phyloP scores from a whole-genome alignment of 2,113 vertebrate species.

The Chrysochloris asiatica region DNA sequence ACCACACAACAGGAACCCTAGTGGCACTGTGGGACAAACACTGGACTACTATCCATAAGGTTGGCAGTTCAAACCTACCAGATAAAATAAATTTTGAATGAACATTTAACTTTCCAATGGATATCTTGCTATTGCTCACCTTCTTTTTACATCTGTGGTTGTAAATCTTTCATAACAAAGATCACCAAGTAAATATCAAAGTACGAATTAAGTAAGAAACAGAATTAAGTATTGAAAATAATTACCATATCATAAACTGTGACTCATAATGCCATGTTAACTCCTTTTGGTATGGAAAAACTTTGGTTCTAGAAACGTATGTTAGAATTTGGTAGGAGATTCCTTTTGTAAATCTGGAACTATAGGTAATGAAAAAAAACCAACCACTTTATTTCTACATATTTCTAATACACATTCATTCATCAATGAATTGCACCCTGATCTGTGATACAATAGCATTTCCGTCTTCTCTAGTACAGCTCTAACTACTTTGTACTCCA shows the following conservation, averaged over 20 bases:
- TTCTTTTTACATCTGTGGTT: not conserved
- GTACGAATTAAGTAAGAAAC: not conserved
- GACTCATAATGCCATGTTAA: not conserved
- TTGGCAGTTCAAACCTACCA: not conserved
- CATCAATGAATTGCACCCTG: not conserved
- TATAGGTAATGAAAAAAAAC: not conserved
- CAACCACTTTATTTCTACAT: not conserved
- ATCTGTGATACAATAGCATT: not conserved
- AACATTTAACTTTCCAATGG: not conserved
- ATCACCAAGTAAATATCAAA: constrained; percentile 20
- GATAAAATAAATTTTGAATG: not conserved
- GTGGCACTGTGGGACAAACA: not conserved
- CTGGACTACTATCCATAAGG: not conserved
- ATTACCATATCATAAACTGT: not conserved
- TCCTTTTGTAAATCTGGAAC: not conserved
- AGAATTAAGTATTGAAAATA: not conserved
- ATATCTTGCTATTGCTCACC: not conserved
- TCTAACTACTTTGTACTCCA: not conserved
- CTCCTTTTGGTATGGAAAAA: not conserved
- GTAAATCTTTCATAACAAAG: not conserved
- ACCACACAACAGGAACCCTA: not conserved
- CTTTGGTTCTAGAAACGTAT: not conserved
- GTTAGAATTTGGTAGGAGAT: not conserved
- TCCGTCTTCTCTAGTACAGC: not conserved
- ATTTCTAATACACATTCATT: not conserved